phyloP scores from a whole-genome alignment of 2,797 vertebrate genomes.

The Orientallactaga sibirica region DNA sequence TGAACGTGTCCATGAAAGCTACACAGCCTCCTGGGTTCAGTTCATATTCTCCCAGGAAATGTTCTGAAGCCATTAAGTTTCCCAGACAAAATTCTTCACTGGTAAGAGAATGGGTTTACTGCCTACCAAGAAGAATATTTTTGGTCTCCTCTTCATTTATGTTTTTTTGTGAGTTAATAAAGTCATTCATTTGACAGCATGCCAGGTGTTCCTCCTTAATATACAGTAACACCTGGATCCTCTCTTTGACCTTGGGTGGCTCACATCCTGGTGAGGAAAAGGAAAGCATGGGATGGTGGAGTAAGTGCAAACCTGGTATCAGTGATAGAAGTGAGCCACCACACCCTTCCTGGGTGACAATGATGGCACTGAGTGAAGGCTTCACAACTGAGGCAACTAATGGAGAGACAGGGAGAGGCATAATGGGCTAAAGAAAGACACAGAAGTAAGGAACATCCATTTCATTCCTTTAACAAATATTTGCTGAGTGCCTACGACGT shows the following conservation, averaged over 20 bases:
- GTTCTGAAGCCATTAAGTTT: constrained; percentile 45
- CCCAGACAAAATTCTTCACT: not conserved
- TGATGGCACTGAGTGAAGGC: not conserved
- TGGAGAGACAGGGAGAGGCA: not conserved
- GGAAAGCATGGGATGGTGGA: not conserved
- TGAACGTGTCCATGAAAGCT: constrained; percentile 39
- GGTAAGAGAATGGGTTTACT: not conserved
- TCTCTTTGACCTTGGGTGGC: not conserved
- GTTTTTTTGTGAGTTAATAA: not conserved
- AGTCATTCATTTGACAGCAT: not conserved
- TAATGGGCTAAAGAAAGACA: not conserved
- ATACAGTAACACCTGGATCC: not conserved
- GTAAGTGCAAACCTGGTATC: not conserved
- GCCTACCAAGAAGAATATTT: constrained; percentile 12
- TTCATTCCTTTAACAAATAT: not conserved
- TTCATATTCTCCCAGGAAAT: constrained; percentile 8
- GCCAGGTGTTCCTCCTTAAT: not conserved
- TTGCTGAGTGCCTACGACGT: not conserved
- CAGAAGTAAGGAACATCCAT: not conserved
- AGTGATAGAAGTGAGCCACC: not conserved
- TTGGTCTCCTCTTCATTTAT: not conserved
- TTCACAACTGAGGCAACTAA: not conserved
- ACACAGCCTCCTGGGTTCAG: not conserved
- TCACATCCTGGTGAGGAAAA: constrained; percentile 6
- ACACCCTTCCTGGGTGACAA: not conserved